Evolutionary conservation across 2,113 vertebrate species (phyloP).

Genomic region (Hucho hucho): DNA sequence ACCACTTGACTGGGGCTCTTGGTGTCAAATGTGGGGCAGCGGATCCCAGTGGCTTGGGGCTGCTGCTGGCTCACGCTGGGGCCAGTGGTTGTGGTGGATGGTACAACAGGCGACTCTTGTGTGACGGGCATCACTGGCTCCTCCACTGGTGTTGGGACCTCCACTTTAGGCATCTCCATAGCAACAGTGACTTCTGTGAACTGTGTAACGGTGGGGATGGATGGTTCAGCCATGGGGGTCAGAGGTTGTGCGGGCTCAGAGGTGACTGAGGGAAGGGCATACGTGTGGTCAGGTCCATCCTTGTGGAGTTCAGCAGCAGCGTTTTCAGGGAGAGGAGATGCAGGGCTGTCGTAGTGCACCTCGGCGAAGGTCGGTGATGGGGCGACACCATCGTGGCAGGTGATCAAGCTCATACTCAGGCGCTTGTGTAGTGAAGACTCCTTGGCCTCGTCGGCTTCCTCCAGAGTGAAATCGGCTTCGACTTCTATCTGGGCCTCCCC

Average conservation of each 20-base stretch:
- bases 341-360: conserved; percentile 41
- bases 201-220: not conserved
- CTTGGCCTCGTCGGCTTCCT: conserved; percentile 69
- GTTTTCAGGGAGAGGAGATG: conserved; percentile 14
- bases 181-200: not conserved
- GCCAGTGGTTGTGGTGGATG: not conserved
- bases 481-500: conserved; percentile 52
- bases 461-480: conserved; percentile 54
- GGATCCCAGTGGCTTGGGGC: conserved; percentile 38
- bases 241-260: conserved; percentile 20
- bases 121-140: not conserved
- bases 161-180: not conserved
- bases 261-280: conserved; percentile 34
- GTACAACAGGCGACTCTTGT: not conserved
- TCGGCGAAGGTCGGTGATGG: conserved; percentile 54
- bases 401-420: conserved; percentile 74
- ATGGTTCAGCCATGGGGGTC: conserved; percentile 5
- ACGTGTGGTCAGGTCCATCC: conserved; percentile 37
- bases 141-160: not conserved
- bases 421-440: conserved; percentile 65
- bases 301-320: not conserved
- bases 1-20: conserved; percentile 75
- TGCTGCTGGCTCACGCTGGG: conserved; percentile 10
- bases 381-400: conserved; percentile 63
- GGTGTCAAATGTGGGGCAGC: conserved; percentile 63